phyloP scores from a whole-genome alignment of 2,797 vertebrate species.

The Octomys mimax region DNA sequence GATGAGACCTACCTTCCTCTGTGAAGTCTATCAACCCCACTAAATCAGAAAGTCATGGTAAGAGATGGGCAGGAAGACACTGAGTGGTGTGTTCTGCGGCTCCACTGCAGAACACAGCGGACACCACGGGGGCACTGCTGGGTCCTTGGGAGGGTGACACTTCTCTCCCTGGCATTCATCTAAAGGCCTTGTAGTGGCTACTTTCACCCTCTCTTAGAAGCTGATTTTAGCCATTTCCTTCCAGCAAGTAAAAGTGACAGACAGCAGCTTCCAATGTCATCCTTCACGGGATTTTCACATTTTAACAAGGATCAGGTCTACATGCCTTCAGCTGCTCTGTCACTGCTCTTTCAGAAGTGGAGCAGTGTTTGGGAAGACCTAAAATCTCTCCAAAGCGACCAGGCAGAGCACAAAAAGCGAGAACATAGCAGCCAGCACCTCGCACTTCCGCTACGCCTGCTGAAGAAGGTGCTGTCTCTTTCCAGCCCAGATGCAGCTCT shows the following conservation, averaged over 20 bases:
- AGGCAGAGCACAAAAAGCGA: neutral
- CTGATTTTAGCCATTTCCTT: slow-evolving; percentile 41
- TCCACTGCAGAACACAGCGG: no score
- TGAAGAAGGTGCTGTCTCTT: slow-evolving; percentile 15
- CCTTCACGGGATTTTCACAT: neutral
- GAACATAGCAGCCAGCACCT: neutral
- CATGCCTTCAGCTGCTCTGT: neutral
- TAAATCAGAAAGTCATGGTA: neutral
- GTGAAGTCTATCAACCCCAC: neutral
- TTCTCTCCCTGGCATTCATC: neutral
- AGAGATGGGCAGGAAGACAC: slow-evolving; percentile 7
- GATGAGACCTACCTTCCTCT: neutral
- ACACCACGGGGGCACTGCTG: neutral
- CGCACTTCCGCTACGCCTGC: neutral
- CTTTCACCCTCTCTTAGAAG: neutral
- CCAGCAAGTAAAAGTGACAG: slow-evolving; percentile 31
- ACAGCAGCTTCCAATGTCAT: slow-evolving; percentile 16
- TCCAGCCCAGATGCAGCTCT: neutral
- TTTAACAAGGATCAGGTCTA: slow-evolving; percentile 35
- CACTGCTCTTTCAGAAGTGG: neutral
- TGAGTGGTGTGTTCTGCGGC: neutral
- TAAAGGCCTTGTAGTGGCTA: neutral
- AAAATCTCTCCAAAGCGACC: neutral
- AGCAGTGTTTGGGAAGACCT: slow-evolving; percentile 12
- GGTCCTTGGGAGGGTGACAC: neutral